Evolutionary conservation across 2,113 vertebrate species (phyloP).

Genomic region (Lagenorhynchus albirostris): DNA sequence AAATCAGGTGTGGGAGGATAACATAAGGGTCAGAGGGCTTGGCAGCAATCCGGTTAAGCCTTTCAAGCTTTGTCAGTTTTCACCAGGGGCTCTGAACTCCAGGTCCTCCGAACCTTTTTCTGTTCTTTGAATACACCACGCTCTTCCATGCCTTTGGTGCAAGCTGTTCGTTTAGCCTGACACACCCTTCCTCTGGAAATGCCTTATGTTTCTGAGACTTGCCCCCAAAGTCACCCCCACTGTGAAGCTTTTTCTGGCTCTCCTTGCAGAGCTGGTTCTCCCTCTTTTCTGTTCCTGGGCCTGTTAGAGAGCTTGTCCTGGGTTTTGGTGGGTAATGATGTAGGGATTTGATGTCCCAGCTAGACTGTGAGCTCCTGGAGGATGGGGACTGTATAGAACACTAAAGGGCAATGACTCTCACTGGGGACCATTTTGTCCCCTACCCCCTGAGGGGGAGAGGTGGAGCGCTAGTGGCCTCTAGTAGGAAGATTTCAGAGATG

Average conservation of each 20-base stretch:
- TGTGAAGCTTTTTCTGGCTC: not conserved
- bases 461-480: not conserved
- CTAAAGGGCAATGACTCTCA: not conserved
- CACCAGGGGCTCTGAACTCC: not conserved
- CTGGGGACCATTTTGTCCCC: not conserved
- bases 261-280: not conserved
- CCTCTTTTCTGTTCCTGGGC: not conserved
- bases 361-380: not conserved
- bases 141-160: not conserved
- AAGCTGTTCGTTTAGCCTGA: not conserved
- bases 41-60: not conserved
- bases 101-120: not conserved
- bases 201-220: not conserved
- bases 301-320: not conserved
- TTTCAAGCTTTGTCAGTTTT: not conserved
- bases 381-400: not conserved
- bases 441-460: not conserved
- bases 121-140: not conserved
- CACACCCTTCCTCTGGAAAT: not conserved
- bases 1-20: not conserved
- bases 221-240: accelerated
- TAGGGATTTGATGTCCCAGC: not conserved
- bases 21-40: not conserved
- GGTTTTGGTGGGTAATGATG: not conserved
- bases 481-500: not conserved